Base-by-base conservation (phyloP, 1,140 invertebrate species). In the Cheumatopsyche charites region DNA sequence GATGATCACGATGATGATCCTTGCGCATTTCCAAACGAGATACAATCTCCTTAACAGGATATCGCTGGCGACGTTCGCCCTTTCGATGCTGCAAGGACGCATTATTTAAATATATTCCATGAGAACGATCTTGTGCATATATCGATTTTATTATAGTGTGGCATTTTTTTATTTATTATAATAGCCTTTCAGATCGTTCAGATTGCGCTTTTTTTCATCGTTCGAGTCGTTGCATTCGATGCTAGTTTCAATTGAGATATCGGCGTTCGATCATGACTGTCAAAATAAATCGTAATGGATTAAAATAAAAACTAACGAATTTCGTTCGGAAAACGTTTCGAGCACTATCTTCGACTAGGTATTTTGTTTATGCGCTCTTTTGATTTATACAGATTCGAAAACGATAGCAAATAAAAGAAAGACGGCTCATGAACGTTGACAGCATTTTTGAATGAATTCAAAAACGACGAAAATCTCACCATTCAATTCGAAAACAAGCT, bases 51-150 rank as follows among this genome's bases (percentile, higher is more conserved):
- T 17, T 52, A 52, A 19, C 47, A 52, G 47, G 47, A 52, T 52
- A 52, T 36, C 47, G 47, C 19, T 52, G 29, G 15, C 7, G 47
- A 52, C 47, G 47, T 52, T 52, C 47, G 19, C 47, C 47, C 47
- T 52, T 52, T 52, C 47, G 47, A 52, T 17, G n/a, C 47, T 17
- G 15, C 47, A 52, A 52, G 47, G 47, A 52, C 47, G 19, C 15
- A 15, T 15, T 52, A 52, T 52, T 52, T 52, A 52, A 52, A 52
- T 52, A 17, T 17, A 52, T 17, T 17, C 5, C 47, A 52, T 17
- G 15, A 17, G 47, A 15, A 17, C 15, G 19, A 52, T 17, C 29
- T 36, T 36, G 9, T 36, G 29, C 29, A 36, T 36, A 36, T 9
- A 1, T 52, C 47, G 15, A 7, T 13, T 17, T 47, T 47, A 47